Base-by-base conservation (phyloP, 2,113 vertebrate genomes). In the Cyprinodon tularosa region DNA sequence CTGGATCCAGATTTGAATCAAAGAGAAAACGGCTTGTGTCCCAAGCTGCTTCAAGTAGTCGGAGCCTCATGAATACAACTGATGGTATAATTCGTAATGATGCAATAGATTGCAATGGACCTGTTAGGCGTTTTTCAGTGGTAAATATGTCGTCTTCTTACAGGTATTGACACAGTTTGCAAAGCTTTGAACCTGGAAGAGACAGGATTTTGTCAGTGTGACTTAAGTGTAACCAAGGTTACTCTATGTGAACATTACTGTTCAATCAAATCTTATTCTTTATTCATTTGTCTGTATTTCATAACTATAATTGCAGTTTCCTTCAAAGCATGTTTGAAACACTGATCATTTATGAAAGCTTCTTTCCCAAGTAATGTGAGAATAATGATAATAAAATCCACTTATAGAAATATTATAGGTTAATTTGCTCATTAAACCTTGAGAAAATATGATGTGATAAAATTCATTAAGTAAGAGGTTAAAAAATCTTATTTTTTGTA, bases 91-190 rank as follows among this genome's bases (percentile, higher is more conserved):
- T 89, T 88, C 74, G 40, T n/a, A 12, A 71, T 93, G 92, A 94
- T 91, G 92, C 91, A 94, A 94, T 71, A 37, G 66, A 64, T 57
- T 73, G 93, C 87, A 94, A 93, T 60, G 67, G 62, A 69, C 78
- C 82, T 80, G 73, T 90, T 90, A 81, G 87, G 84, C 75, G 71
- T 90, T 81, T 79, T 72, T 66, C 53, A 78, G 79, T 36, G 77
- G 76, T 89, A 90, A 92, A 90, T 82, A 91, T 69, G 66, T 42
- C 64, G 47, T 77, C 85, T 86, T 84, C 85, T 92, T 78, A 88
- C 89, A 92, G 91, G 87, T 92, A 90, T 87, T 91, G 86, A 93
- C 87, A 87, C 48, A 84, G 84, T 83, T 85, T 85, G 63, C 62
- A 13, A 76, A 67, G 87, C 91, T 93, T 92, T 93, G 90, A 93